Evolutionary conservation across 2,113 vertebrate species (phyloP).

Genomic region (Drymodes brunneopygia): DNA sequence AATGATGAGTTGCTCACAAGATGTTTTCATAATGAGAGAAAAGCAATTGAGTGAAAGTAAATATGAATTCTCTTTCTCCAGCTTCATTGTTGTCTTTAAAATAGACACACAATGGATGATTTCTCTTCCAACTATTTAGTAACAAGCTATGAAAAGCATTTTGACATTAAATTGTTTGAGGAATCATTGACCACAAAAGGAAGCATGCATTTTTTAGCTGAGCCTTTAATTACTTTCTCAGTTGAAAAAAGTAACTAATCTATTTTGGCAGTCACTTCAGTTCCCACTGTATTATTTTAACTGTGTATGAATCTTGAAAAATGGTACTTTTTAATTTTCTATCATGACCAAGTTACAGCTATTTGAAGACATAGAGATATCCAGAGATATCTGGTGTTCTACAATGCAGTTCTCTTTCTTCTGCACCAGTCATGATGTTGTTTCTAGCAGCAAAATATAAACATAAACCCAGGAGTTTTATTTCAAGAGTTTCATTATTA

Average conservation of each 20-base stretch:
- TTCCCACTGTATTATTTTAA: background rate
- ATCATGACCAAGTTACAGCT: background rate
- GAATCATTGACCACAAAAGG: background rate
- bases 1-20: background rate
- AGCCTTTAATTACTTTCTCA: background rate
- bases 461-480: background rate
- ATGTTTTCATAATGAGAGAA: background rate
- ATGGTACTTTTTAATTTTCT: background rate
- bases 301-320: background rate
- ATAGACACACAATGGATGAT: background rate
- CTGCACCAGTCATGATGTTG: background rate
- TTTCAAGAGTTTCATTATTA: background rate
- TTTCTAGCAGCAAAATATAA: background rate
- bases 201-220: background rate
- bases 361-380: background rate
- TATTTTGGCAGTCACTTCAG: background rate
- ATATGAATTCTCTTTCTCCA: background rate
- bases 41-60: background rate
- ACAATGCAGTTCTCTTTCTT: background rate
- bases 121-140: background rate
- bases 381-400: background rate
- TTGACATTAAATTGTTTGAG: slow-evolving; percentile 14
- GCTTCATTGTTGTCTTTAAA: slow-evolving; percentile 10
- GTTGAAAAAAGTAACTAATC: background rate
- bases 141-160: slow-evolving; percentile 16